Evolutionary conservation across 2,888 invertebrate genomes (phyloP).

Genomic region (Ectemnius continuus): DNA sequence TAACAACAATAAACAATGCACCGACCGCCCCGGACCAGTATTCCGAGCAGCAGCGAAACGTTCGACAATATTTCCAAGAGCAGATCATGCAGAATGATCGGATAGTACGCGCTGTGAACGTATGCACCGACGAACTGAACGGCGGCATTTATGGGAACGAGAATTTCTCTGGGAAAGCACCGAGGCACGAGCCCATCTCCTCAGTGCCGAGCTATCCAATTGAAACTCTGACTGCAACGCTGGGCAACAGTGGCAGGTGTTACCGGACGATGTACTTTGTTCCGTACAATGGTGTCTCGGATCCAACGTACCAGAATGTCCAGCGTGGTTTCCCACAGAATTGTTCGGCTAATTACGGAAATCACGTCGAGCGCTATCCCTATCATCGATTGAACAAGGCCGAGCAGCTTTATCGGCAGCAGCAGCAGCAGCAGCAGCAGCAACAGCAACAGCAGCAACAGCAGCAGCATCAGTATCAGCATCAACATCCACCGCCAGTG

Average conservation of each 20-base stretch:
- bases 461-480: conserved; percentile 10
- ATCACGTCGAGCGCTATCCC: conserved; percentile 74
- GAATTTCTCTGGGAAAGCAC: conserved; percentile 42
- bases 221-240: conserved; percentile 8
- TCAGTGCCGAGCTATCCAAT: not conserved
- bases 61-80: conserved; percentile 10
- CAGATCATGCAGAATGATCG: conserved; percentile 43
- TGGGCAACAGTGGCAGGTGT: conserved; percentile 65
- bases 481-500: conserved; percentile 33
- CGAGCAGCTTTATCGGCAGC: conserved; percentile 13
- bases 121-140: conserved; percentile 58
- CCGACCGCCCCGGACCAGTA: conserved; percentile 47
- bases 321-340: conserved; percentile 72
- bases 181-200: conserved; percentile 27
- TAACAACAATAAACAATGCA: conserved; percentile 22
- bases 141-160: conserved; percentile 30
- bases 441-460: conserved; percentile 28
- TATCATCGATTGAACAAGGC: conserved; percentile 66
- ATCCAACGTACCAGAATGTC: conserved; percentile 76
- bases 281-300: conserved; percentile 73
- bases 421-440: conserved; percentile 35
- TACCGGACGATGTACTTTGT: conserved; percentile 76
- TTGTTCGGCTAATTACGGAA: conserved; percentile 70
- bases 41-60: conserved; percentile 59
- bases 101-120: conserved; percentile 66